A percentile compares a stretch with the other conserved stretches of the same genome.
phyloP scores from a whole-genome alignment of 2,888 invertebrate genomes.

The Melipona beecheii region DNA sequence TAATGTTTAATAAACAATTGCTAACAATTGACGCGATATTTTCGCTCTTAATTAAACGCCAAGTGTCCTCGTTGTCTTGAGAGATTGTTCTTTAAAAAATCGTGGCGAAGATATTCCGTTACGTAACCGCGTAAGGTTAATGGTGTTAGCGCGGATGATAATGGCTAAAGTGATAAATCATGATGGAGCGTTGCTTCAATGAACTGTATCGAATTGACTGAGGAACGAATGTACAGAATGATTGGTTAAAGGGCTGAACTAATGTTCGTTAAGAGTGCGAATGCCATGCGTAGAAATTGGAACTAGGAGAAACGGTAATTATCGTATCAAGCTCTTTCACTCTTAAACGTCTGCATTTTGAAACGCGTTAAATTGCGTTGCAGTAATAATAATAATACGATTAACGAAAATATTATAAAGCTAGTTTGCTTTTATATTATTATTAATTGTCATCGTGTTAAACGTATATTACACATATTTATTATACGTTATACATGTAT shows the following conservation, averaged over 20 bases:
- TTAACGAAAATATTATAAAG: not conserved
- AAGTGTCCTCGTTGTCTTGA: no score
- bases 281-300: not conserved
- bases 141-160: not conserved
- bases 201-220: conserved; percentile 9
- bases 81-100: not conserved
- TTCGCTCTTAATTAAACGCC: no score
- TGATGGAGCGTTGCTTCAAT: not conserved
- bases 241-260: conserved; percentile 10
- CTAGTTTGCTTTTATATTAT: no score
- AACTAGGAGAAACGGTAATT: conserved; percentile 10
- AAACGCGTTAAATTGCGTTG: not conserved
- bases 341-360: not conserved
- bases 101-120: not conserved
- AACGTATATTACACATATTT: no score
- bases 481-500: no score
- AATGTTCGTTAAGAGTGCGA: not conserved
- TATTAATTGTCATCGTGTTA: no score
- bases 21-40: no score
- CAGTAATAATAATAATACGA: no score
- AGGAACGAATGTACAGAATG: conserved; percentile 9
- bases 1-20: no score
- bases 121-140: not conserved
- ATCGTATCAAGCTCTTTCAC: not conserved
- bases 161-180: not conserved